Conservation (phyloP, 2,797 vertebrate species). For the Anguilla pacifica region DNA sequence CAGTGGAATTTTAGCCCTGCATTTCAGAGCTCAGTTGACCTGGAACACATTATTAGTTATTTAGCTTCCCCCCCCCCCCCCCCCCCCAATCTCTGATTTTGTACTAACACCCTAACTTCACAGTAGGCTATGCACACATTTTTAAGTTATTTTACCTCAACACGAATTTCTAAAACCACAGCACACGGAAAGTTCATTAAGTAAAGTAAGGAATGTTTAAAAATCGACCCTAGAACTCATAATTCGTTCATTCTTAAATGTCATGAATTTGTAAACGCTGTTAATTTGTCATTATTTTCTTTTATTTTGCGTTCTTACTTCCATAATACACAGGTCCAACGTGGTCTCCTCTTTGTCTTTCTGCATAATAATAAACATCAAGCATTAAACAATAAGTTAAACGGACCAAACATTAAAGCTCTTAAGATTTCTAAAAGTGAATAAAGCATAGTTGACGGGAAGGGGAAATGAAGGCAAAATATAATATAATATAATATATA, state of each 20-base stretch:
- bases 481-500: slow-evolving; percentile 33
- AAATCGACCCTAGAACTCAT: too few species aligned
- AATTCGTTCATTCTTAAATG: background rate
- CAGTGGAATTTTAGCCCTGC: background rate
- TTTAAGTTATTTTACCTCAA: background rate
- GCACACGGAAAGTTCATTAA: background rate
- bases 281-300: slow-evolving; percentile 34
- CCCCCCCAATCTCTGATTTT: background rate
- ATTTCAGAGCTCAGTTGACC: background rate
- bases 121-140: background rate
- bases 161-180: background rate
- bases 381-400: slow-evolving; percentile 48
- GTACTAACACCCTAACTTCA: background rate
- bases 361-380: slow-evolving; percentile 49
- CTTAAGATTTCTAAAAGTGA: slow-evolving; percentile 25
- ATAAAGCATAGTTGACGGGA: slow-evolving; percentile 23
- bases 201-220: background rate
- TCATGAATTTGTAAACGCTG: slow-evolving; percentile 2
- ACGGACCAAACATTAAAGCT: slow-evolving; percentile 43
- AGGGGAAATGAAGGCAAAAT: slow-evolving; percentile 27
- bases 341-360: slow-evolving; percentile 27
- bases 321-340: slow-evolving; percentile 43
- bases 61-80: background rate
- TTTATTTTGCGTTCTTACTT: slow-evolving; percentile 44
- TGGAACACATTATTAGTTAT: background rate